Percentiles rank a stretch among this genome's conserved stretches.
phyloP scores from a whole-genome alignment of 2,113 vertebrate species.

The Mixornis gularis region DNA sequence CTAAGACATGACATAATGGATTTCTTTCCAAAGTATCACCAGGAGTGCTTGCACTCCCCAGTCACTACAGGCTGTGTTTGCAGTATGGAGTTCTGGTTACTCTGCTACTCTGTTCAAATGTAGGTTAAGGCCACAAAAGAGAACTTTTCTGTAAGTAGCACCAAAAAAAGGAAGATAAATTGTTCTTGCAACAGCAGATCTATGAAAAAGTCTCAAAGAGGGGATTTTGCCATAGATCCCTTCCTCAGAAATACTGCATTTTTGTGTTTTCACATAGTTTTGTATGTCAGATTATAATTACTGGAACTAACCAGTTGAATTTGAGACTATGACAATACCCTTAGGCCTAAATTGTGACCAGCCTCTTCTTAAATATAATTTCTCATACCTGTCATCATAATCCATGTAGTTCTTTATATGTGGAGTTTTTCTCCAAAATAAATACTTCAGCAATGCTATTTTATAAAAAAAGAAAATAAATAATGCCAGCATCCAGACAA shows the following conservation, averaged over 20 bases:
- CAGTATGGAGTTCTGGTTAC: background rate
- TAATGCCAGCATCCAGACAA: constrained; percentile 8
- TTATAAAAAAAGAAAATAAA: constrained; percentile 46
- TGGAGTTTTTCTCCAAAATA: constrained; percentile 15
- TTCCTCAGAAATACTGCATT: background rate
- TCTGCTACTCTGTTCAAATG: background rate
- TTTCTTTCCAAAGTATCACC: background rate
- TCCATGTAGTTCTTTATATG: constrained; percentile 10
- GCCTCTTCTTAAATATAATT: constrained; percentile 8
- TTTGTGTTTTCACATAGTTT: background rate
- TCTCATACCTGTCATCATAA: constrained; percentile 4
- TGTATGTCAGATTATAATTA: background rate
- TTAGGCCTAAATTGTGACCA: background rate
- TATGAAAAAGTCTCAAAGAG: background rate
- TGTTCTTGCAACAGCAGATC: background rate
- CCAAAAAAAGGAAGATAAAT: background rate
- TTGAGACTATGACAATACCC: background rate
- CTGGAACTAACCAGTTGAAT: background rate
- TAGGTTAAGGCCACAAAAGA: background rate
- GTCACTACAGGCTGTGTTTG: background rate
- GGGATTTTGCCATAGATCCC: background rate
- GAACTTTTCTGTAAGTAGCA: background rate
- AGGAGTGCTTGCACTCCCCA: background rate
- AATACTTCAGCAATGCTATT: constrained; percentile 29
- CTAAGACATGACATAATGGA: background rate